Percentiles rank a stretch among this genome's conserved stretches.
These are phyloP conservation scores for Syngnathus acus DNA, from an alignment of 2,797 vertebrate species.

Conservation along the genomic window DNA sequence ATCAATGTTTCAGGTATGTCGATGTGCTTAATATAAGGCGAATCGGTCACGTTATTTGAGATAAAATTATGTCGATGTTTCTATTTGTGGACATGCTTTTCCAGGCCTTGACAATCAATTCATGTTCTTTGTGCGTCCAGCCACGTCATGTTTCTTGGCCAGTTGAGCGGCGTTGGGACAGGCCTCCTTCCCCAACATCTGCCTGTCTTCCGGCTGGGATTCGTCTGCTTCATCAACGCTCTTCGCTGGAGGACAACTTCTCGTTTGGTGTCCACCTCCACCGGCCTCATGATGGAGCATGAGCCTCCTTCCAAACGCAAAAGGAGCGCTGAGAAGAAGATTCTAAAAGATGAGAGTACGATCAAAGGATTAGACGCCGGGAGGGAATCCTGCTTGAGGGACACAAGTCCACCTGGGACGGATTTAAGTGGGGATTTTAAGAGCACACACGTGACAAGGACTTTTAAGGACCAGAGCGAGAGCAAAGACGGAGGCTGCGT, in stretches of 20 bases:
- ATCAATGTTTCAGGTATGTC: background rate
- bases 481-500: background rate
- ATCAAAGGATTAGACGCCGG: slow-evolving; percentile 5
- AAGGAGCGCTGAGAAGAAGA: slow-evolving; percentile 44
- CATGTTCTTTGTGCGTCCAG: slow-evolving; percentile 45
- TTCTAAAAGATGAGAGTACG: background rate
- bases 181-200: slow-evolving; percentile 55
- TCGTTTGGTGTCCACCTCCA: background rate
- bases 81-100: background rate
- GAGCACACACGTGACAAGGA: background rate
- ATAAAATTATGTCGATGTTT: background rate
- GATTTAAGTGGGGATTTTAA: background rate
- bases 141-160: slow-evolving; percentile 77
- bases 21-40: too few relatives aligned
- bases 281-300: slow-evolving; percentile 38
- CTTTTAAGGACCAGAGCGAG: background rate
- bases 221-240: slow-evolving; percentile 4
- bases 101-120: background rate
- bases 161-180: slow-evolving; percentile 70
- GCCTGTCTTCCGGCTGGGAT: slow-evolving; percentile 35
- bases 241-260: slow-evolving; percentile 2
- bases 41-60: background rate
- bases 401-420: background rate
- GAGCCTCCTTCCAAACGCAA: slow-evolving; percentile 76
- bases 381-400: background rate